Evolutionary conservation across 1,140 invertebrate species (phyloP).

Genomic region (Wasmannia auropunctata): DNA sequence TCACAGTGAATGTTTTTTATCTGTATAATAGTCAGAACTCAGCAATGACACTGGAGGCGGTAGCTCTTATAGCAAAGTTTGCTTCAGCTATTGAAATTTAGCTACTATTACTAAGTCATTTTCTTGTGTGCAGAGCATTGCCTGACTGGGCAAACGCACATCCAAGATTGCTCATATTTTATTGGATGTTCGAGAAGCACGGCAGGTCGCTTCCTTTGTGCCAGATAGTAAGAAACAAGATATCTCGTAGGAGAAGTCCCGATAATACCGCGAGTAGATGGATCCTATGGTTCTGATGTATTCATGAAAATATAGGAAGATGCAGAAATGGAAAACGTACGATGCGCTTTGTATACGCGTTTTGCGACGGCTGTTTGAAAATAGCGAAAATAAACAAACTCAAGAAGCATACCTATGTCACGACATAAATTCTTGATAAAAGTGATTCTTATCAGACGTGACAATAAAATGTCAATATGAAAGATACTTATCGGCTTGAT

Average conservation of each 20-base stretch:
- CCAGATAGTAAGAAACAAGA: slow-evolving; percentile 56
- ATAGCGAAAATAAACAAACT: not conserved
- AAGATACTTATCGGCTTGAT: not conserved
- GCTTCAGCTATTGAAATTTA: too few species aligned
- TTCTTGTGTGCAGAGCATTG: too few species aligned
- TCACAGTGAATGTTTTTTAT: too few species aligned
- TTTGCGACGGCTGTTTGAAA: not conserved
- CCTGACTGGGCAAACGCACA: not conserved
- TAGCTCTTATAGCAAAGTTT: too few species aligned
- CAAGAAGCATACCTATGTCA: not conserved
- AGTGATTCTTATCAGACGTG: not conserved
- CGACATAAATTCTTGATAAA: not conserved
- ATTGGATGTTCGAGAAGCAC: not conserved
- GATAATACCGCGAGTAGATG: slow-evolving; percentile 67
- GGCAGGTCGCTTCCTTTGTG: slow-evolving; percentile 6
- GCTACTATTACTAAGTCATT: too few species aligned
- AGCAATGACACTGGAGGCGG: too few species aligned
- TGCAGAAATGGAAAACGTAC: not conserved
- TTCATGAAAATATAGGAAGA: slow-evolving; percentile 4
- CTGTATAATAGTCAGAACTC: too few species aligned
- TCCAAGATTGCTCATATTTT: slow-evolving; percentile 7
- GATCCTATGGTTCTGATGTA: slow-evolving; percentile 5
- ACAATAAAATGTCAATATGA: slow-evolving; percentile 5
- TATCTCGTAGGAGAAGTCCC: slow-evolving; percentile 71
- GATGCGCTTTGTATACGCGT: not conserved